These are phyloP conservation scores for Glossosoma conforme DNA, from an alignment of 1,140 invertebrate genomes.

Conservation along the genomic window DNA sequence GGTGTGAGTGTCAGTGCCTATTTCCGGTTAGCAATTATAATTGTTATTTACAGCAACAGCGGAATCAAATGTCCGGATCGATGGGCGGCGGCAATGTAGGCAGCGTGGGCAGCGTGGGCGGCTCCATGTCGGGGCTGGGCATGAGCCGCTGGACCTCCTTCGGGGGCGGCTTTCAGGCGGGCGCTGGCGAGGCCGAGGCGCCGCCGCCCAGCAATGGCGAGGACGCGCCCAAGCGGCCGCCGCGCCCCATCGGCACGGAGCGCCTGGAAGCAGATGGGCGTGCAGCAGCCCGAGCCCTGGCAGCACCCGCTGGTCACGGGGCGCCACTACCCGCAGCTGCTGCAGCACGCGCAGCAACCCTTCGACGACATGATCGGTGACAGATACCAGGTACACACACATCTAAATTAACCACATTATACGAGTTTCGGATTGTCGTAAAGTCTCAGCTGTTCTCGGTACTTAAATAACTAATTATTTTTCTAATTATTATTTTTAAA, in stretches of 20 bases:
- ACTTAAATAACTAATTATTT: too few relatives aligned
- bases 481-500: too few relatives aligned
- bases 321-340: constrained; percentile 17
- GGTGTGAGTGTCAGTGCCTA: background rate
- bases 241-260: constrained; percentile 27
- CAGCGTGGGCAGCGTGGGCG: constrained; percentile 3
- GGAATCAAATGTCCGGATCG: constrained; percentile 22
- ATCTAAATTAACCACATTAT: too few relatives aligned
- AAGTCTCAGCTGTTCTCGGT: too few relatives aligned
- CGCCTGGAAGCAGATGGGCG: constrained; percentile 21
- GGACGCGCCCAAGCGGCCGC: constrained; percentile 21
- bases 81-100: constrained; percentile 14
- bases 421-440: too few relatives aligned
- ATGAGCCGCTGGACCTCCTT: constrained; percentile 25
- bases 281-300: constrained; percentile 1
- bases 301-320: constrained; percentile 13
- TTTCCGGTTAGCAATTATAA: background rate
- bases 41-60: constrained; percentile 14
- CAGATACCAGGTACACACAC: constrained; percentile 29
- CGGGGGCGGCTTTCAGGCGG: constrained; percentile 18
- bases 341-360: constrained; percentile 14
- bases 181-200: background rate
- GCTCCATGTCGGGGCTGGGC: constrained; percentile 16
- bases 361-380: constrained; percentile 25
- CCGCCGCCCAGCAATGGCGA: constrained; percentile 7